Evolutionary conservation across 2,797 vertebrate genomes (phyloP), one percentile per base, ranked within the genome.

Genomic region (Anniella stebbinsi): DNA sequence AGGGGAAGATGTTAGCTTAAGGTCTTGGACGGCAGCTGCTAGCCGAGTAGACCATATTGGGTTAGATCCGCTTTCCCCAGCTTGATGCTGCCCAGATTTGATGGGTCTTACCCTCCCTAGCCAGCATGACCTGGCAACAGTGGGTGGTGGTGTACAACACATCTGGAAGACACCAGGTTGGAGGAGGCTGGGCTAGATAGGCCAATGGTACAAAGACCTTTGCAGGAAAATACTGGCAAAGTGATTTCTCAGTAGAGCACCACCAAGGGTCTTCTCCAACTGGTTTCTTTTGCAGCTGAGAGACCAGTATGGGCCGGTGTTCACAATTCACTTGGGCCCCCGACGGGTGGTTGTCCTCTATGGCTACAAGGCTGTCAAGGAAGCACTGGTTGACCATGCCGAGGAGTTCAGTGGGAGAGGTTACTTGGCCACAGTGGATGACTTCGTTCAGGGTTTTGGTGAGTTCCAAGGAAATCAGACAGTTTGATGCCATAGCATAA

Each of bases 361-460:
- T 80, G 97, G 97, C 60, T 96, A 96, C 30, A 94, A 97, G 78
- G 92, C 96, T 23, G 89, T 98, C 66, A 97, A 96, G 88, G 97
- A 98, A 10, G 96, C 97, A 0, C 86, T 98, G 80, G 91, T 98
- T 30, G 96, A 94, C 41, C 94, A 94, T 78, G 96, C 95, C 1
- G 97, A 97, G 25, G 95, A 96, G 25, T 98, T 98, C 91, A 97
- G 96, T 10, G 97, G 97, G 45, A 94, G 97, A 4, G 95, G 94
- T 90, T 87, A 90, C 76, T 78, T 97, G 86, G 94, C 96, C 2
- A 23, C 94, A 9, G 0, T 97, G 51, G 91, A 97, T 8, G 93
- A 95, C 80, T 97, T 97, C 80, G 89, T 23, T 45, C 45, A 94
- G 41, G 97, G 97, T 82, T 93, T 96, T 54, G 97, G 97, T 98